Evolutionary conservation across 2,888 invertebrate genomes (phyloP).

Genomic region (Augochlorella aurata): DNA sequence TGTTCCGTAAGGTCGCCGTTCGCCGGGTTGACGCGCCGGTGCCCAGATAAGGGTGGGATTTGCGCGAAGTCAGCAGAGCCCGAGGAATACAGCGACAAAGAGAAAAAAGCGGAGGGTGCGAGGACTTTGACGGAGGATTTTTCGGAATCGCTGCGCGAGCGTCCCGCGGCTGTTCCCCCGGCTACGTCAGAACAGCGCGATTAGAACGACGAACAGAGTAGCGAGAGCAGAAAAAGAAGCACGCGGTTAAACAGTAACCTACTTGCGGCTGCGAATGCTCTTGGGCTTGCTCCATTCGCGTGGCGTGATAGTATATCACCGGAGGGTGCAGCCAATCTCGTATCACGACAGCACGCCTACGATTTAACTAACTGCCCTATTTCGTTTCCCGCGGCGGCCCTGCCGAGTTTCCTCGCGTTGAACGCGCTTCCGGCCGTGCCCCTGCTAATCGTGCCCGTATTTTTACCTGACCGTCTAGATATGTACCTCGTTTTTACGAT

Average conservation of each 20-base stretch:
- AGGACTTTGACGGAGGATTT: neutral
- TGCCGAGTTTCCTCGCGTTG: neutral
- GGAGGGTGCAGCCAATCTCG: conserved; percentile 44
- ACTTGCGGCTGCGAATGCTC: conserved; percentile 40
- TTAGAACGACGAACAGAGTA: neutral
- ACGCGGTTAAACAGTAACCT: conserved; percentile 38
- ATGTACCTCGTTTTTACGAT: neutral
- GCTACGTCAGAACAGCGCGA: neutral
- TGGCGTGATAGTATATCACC: conserved; percentile 31
- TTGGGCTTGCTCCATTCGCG: conserved; percentile 26
- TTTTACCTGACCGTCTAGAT: neutral
- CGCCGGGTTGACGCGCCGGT: neutral
- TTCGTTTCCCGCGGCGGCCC: conserved; percentile 21
- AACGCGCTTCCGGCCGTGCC: neutral
- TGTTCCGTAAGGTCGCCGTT: neutral
- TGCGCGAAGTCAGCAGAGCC: neutral
- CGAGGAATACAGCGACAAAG: neutral
- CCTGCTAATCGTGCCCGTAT: conserved; percentile 15
- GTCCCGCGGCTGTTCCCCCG: neutral
- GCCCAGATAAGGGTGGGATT: neutral
- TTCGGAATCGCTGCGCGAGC: neutral
- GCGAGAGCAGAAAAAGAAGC: neutral
- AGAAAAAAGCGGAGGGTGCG: neutral
- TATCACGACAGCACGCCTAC: conserved; percentile 28
- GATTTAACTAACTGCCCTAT: conserved; percentile 40